Evolutionary conservation across 2,113 vertebrate species (phyloP).

Genomic region (Leptobrachium leishanense): DNA sequence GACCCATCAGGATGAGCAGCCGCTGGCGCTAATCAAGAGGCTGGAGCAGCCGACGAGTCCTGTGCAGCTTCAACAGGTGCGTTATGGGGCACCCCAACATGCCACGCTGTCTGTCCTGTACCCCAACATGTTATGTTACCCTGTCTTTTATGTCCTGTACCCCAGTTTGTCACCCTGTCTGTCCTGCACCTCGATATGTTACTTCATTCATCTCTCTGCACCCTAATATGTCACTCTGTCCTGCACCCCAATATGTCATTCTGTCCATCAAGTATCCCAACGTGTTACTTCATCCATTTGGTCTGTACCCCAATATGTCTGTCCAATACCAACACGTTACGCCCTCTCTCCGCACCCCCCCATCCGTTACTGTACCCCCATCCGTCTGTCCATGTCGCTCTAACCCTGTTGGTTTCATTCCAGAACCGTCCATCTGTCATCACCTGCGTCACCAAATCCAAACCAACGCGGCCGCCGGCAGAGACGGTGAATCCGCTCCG

Average conservation of each 20-base stretch:
- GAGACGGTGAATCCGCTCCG: not conserved
- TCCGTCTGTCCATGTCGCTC: not conserved
- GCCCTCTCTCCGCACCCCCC: not conserved
- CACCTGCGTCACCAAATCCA: slow-evolving; percentile 48
- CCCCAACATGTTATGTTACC: no score
- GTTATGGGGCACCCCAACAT: not conserved
- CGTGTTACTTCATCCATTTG: no score
- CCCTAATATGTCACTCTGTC: no score
- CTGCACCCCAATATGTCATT: no score
- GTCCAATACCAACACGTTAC: not conserved
- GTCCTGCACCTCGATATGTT: not conserved
- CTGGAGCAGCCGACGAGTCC: slow-evolving; percentile 9
- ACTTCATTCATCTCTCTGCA: no score
- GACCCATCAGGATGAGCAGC: slow-evolving; percentile 10
- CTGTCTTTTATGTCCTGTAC: no score
- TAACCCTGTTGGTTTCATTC: slow-evolving; percentile 2
- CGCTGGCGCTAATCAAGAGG: slow-evolving; percentile 34
- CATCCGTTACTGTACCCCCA: not conserved
- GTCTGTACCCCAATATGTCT: no score
- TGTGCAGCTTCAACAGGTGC: slow-evolving; percentile 31
- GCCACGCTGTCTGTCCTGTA: not conserved
- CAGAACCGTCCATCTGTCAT: slow-evolving; percentile 53
- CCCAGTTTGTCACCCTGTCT: no score
- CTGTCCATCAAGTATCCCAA: no score
- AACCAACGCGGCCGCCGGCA: not conserved